Evolutionary conservation across 2,113 vertebrate species (phyloP).

Genomic region (Daphoenositta chrysoptera): DNA sequence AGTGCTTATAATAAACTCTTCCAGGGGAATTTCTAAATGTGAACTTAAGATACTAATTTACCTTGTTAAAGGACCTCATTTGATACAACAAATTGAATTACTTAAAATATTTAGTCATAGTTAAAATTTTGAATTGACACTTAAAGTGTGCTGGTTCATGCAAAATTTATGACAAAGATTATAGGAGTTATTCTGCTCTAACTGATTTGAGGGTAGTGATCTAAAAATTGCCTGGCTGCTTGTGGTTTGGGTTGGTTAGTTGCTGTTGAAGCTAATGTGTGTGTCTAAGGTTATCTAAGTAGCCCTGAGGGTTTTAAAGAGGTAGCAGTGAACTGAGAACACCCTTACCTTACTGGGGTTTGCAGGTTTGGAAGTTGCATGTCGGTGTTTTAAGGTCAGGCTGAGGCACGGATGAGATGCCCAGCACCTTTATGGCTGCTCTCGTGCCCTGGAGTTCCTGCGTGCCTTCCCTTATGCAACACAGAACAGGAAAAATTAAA

Average conservation of each 20-base stretch:
- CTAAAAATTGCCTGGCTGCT: neutral
- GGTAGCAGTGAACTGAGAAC: neutral
- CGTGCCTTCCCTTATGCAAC: neutral
- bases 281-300: neutral
- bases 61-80: neutral
- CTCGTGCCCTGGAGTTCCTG: neutral
- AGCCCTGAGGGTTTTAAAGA: neutral
- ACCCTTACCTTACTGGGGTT: neutral
- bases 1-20: neutral
- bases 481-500: neutral
- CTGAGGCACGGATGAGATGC: neutral
- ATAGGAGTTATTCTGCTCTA: neutral
- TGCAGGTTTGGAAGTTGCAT: neutral
- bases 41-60: neutral
- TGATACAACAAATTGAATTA: neutral
- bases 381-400: neutral
- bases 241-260: neutral
- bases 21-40: neutral
- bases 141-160: neutral
- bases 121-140: neutral
- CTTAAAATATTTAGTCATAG: neutral
- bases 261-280: neutral
- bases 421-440: rapidly evolving
- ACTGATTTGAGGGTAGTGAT: neutral
- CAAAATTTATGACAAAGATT: neutral